A percentile compares a stretch with the other conserved stretches of the same genome.
Conservation (phyloP, 2,797 vertebrate species). For the Dryobates pubescens region DNA sequence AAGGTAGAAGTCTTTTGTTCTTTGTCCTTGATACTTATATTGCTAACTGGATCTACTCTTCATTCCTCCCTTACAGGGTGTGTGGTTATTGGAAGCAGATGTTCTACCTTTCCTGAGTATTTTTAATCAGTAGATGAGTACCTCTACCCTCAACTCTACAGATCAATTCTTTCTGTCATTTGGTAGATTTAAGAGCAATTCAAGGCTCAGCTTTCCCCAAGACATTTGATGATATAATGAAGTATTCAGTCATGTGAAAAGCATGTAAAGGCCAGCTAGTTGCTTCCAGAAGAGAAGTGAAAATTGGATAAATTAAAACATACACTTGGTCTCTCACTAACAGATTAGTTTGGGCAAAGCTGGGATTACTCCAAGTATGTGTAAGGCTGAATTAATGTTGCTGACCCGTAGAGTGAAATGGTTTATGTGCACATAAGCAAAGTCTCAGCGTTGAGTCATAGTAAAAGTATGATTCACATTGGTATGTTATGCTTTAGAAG, state of each 20-base stretch:
- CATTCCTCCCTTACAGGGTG: background rate
- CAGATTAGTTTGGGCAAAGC: background rate
- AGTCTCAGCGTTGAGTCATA: background rate
- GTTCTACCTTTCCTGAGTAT: background rate
- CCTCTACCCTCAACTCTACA: rapidly evolving
- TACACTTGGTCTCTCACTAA: background rate
- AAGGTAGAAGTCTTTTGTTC: background rate
- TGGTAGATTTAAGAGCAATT: background rate
- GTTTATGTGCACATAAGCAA: background rate
- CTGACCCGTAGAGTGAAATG: background rate
- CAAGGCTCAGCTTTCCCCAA: background rate
- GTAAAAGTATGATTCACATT: background rate
- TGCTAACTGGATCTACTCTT: background rate
- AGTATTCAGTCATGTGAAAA: background rate
- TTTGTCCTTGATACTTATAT: background rate
- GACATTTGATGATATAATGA: background rate
- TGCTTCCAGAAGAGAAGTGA: background rate
- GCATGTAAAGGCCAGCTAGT: background rate
- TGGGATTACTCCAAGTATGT: background rate
- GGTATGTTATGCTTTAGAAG: background rate
- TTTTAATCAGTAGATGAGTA: background rate
- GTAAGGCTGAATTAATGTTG: background rate
- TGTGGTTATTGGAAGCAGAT: background rate
- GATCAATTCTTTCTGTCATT: background rate
- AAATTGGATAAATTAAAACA: background rate